Evolutionary conservation across 2,797 vertebrate genomes (phyloP), one percentile per base, ranked within the genome.

Genomic region (Rhinella marina): DNA sequence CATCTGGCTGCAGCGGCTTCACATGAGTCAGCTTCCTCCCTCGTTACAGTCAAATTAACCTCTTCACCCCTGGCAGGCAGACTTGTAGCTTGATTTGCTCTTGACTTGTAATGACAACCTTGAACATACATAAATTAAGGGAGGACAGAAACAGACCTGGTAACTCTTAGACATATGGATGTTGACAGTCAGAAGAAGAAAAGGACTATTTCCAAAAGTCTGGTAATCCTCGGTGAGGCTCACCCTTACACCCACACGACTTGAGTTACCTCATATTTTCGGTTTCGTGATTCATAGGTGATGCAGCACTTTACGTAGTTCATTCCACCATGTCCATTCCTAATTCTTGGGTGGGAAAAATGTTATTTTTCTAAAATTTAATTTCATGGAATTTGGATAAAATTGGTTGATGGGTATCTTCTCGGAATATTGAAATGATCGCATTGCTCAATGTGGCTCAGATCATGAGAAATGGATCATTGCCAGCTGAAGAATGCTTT

Each of bases 31-130:
- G 91, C 92, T 66, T 84, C 92, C 92, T 91, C 92, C 90, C 93
- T 94, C 92, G 91, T 94, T 94, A 95, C 94, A 94, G 93, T 93
- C 86, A 2, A 93, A 94, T 94, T 94, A 94, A 95, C 93, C 84
- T 79, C 59, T 79, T 86, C 84, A 86, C 84, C 84, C 50, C 73
- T 79, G 73, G 84, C 84, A 86, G 64, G 16, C 73, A 86, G 25
- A 54, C 59, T 48, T 52, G n/a, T 12, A 32, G 59, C 59, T 50
- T 52, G 75, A 76, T 79, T 86, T 86, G 84, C 61, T 86, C 59
- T 29, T 79, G 84, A 75, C 73, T 77, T 66, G 57, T 86, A 76
- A 86, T 86, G 84, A 86, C 84, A 86, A 78, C 84, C 84, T 78
- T 86, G 75, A 86, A 86, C 48, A 9, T 68, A 23, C 64, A 66